Percentiles rank a stretch among this genome's conserved stretches.
These are phyloP conservation scores for Uria aalge DNA, from an alignment of 2,113 vertebrate genomes.

Conservation along the genomic window DNA sequence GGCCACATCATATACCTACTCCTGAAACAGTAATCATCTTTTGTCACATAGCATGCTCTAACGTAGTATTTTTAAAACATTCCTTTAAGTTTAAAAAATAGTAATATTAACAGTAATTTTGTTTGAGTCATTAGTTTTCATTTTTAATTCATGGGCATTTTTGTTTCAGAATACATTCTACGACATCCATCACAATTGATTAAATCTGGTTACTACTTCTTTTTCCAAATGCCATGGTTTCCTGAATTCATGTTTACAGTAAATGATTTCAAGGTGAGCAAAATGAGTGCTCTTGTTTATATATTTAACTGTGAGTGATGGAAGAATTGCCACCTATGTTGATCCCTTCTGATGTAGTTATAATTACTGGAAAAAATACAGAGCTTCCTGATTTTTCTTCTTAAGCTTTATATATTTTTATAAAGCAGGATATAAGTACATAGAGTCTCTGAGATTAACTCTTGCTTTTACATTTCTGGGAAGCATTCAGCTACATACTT, in stretches of 20 bases:
- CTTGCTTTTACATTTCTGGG: background rate
- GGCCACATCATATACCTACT: slow-evolving; percentile 3
- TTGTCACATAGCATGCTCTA: slow-evolving; percentile 22
- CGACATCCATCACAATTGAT: slow-evolving; percentile 93
- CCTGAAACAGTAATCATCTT: slow-evolving; percentile 9
- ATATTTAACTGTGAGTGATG: slow-evolving; percentile 35
- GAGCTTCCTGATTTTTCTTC: background rate
- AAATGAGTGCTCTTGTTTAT: slow-evolving; percentile 52
- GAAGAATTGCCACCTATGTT: background rate
- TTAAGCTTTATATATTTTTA: background rate
- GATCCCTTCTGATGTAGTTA: background rate
- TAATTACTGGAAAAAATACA: background rate
- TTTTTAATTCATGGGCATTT: slow-evolving; percentile 71
- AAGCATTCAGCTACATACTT: background rate
- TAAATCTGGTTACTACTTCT: slow-evolving; percentile 96
- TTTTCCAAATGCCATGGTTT: slow-evolving; percentile 97
- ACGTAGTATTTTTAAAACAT: slow-evolving; percentile 12
- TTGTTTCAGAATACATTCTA: slow-evolving; percentile 92
- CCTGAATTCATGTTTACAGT: slow-evolving; percentile 98
- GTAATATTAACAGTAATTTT: slow-evolving; percentile 36
- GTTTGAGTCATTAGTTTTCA: slow-evolving; percentile 48
- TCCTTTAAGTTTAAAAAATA: slow-evolving; percentile 35
- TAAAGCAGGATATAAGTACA: background rate
- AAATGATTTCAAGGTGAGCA: slow-evolving; percentile 97
- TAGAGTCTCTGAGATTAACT: background rate